Percentiles rank a stretch among this genome's conserved stretches.
These are phyloP conservation scores for Drosophila cognata DNA, from an alignment of 2,888 invertebrate genomes.

Conservation along the genomic window DNA sequence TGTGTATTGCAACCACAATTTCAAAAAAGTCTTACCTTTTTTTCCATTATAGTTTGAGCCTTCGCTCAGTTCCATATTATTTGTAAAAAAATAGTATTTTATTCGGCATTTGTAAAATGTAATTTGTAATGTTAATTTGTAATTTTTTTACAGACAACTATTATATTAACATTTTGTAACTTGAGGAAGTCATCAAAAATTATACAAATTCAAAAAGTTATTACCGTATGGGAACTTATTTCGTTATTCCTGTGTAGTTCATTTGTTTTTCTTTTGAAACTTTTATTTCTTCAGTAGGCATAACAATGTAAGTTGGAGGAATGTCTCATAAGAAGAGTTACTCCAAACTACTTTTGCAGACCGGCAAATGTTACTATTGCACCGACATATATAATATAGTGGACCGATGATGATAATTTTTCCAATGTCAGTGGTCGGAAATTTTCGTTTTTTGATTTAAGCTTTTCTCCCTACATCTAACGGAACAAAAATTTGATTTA, in stretches of 20 bases:
- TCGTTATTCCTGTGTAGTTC: background rate
- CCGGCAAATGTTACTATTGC: background rate
- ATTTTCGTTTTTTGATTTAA: background rate
- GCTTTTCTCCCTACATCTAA: background rate
- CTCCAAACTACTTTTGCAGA: too few relatives aligned
- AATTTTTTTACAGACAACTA: background rate
- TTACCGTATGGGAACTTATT: too few relatives aligned
- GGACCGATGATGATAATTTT: background rate
- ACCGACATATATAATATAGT: background rate
- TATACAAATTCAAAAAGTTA: background rate
- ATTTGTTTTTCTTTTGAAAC: background rate
- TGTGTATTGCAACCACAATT: background rate
- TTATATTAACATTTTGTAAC: background rate
- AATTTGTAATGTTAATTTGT: too few relatives aligned
- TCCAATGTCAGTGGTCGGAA: background rate
- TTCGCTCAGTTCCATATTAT: background rate
- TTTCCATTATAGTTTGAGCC: background rate
- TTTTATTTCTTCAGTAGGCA: too few relatives aligned
- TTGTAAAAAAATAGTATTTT: background rate
- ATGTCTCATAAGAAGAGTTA: too few relatives aligned
- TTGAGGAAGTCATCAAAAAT: background rate
- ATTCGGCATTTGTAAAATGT: background rate
- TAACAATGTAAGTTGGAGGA: too few relatives aligned
- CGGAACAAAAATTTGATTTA: background rate
- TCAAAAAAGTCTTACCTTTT: background rate